Evolutionary conservation across 2,797 vertebrate genomes (phyloP).

Genomic region (Rhodeus uyekii): DNA sequence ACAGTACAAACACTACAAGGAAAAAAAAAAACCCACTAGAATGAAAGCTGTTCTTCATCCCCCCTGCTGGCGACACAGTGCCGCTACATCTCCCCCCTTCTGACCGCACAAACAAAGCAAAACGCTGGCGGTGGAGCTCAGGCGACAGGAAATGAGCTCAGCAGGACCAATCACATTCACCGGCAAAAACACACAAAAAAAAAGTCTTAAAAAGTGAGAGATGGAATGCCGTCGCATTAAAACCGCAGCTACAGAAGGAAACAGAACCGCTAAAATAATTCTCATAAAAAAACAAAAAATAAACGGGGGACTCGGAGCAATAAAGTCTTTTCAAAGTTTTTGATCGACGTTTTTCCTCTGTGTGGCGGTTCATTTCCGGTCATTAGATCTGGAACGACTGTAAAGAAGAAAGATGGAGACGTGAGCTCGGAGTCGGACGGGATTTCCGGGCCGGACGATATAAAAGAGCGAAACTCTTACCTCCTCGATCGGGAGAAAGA

Average conservation of each 20-base stretch:
- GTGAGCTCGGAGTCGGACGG: not conserved
- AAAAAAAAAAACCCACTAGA: not conserved
- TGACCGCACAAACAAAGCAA: not conserved
- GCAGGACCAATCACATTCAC: conserved; percentile 31
- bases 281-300: conserved; percentile 57
- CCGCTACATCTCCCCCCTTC: not conserved
- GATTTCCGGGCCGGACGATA: not conserved
- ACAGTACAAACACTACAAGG: conserved; percentile 81
- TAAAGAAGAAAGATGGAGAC: not conserved
- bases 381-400: conserved; percentile 96
- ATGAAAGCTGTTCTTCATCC: conserved; percentile 27
- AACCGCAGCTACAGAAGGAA: conserved; percentile 50
- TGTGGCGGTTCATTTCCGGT: conserved; percentile 82
- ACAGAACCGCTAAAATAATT: conserved; percentile 53
- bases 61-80: conserved; percentile 33
- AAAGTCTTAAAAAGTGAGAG: conserved; percentile 51
- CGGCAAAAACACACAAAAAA: conserved; percentile 40
- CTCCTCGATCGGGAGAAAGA: conserved; percentile 98
- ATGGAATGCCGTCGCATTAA: conserved; percentile 69
- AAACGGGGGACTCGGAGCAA: conserved; percentile 30
- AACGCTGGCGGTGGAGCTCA: not conserved
- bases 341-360: conserved; percentile 52
- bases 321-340: conserved; percentile 64
- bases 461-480: conserved; percentile 68
- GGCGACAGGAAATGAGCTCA: not conserved